These are phyloP conservation scores for Hypsibius dujardini DNA, from an alignment of 1,140 invertebrate genomes.

Conservation along the genomic window DNA sequence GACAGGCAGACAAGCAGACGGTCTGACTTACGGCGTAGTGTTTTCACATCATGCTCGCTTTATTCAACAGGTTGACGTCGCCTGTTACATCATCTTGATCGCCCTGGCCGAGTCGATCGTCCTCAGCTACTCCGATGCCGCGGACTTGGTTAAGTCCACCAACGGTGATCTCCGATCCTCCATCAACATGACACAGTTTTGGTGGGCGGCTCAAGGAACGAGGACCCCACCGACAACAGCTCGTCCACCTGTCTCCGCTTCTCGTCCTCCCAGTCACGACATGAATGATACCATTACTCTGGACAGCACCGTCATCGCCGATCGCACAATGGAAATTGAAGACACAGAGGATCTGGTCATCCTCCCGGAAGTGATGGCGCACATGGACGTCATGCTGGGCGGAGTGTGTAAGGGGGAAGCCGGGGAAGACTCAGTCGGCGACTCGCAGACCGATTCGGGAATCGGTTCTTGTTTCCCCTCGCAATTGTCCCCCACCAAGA, in stretches of 20 bases:
- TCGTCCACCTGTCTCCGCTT: neutral
- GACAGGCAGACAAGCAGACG: no score
- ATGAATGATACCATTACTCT: no score
- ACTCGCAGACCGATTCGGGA: no score
- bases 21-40: no score
- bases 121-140: neutral
- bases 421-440: no score
- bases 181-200: neutral
- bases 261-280: no score
- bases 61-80: neutral
- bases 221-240: neutral
- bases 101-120: neutral
- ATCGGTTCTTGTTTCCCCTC: no score
- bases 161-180: neutral
- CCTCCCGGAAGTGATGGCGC: neutral
- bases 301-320: no score
- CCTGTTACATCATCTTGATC: neutral
- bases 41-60: neutral
- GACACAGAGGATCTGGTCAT: neutral
- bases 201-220: no score
- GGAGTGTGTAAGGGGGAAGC: no score
- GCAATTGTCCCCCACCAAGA: no score
- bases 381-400: no score
- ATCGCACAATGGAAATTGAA: neutral
- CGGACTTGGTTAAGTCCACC: conserved; percentile 3